Evolutionary conservation across 1,140 invertebrate species (phyloP), one percentile per base, ranked within the genome.

Genomic region (Maconellicoccus hirsutus): DNA sequence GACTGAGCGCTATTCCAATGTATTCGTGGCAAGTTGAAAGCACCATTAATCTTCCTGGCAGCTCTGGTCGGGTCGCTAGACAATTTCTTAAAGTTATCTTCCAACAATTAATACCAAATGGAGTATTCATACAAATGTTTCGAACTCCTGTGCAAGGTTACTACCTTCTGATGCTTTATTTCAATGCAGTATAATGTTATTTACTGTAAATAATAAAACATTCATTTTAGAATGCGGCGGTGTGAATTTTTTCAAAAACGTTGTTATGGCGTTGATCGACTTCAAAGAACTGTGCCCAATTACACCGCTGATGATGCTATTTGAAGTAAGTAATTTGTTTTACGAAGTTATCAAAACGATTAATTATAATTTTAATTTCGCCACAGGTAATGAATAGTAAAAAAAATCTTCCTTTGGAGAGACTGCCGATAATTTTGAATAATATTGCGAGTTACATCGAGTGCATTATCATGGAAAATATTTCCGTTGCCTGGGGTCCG

Each of bases 221-320:
- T 52, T 52, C 26, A 69, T 69, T 42, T 80, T 79, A 85, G 88
- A 91, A 76, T 82, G 83, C 38, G 84, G 86, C 21, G 83, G 88
- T 70, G 83, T 84, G 75, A 85, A 87, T 75, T 96, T 98, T 78
- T 97, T 97, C 83, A 92, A 91, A 78, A 96, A 93, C 74, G 90
- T 99, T 73, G 89, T 93, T 1, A 86, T 90, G 76, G 91, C 95
- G 0, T 82, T 99, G 73, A 84, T 91, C n/a, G 96, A 99, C 81
- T 99, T 99, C 81, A 91, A 90, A 77, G 97, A 99, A 79, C 79
- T 99, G 52, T 98, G 94, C 80, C 93, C 94, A 6, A 90, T 96
- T 71, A 92, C 94, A 38, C 94, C 96, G 14, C 82, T 98, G 69
- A 93, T 96, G 77, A 81, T 94, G 73, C 81, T 98, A 10, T 84